Conservation (phyloP, 1,140 invertebrate species). For the Patella vulgata region DNA sequence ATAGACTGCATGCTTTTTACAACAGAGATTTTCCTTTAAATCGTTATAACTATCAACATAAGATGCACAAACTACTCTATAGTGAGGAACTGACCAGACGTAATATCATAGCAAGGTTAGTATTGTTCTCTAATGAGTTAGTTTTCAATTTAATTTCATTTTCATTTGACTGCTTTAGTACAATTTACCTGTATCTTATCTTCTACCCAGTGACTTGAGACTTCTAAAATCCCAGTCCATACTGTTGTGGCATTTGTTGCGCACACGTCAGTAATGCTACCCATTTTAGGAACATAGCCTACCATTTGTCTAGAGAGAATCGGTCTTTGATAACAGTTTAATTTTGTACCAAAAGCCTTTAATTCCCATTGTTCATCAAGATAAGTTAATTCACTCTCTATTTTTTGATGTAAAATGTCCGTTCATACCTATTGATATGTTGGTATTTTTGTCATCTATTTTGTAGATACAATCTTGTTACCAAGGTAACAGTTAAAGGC, state of each 20-base stretch:
- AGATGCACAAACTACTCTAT: conserved; percentile 60
- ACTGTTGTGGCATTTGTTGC: no score
- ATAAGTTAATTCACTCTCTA: background rate
- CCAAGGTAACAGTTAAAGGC: conserved; percentile 27
- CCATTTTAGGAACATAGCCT: no score
- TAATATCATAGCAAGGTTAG: conserved; percentile 57
- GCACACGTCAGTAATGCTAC: no score
- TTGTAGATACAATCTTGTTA: conserved; percentile 56
- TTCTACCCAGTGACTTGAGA: no score
- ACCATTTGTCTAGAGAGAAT: background rate
- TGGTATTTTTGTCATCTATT: conserved; percentile 10
- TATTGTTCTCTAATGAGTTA: background rate
- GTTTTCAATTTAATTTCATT: background rate
- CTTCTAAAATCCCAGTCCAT: no score
- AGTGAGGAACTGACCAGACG: conserved; percentile 60
- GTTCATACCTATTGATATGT: background rate
- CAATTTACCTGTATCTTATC: no score
- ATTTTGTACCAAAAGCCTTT: background rate
- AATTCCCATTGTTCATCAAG: background rate
- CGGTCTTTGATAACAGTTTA: background rate
- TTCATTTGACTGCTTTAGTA: background rate
- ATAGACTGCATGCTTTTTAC: conserved; percentile 52
- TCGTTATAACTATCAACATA: conserved; percentile 59
- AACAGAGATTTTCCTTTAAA: conserved; percentile 49
- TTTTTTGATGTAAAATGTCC: background rate